A percentile compares a stretch with the other conserved stretches of the same genome.
Evolutionary conservation across 23 tunicate genomes (phyloP).

Genomic region (Phallusia fumigata): DNA sequence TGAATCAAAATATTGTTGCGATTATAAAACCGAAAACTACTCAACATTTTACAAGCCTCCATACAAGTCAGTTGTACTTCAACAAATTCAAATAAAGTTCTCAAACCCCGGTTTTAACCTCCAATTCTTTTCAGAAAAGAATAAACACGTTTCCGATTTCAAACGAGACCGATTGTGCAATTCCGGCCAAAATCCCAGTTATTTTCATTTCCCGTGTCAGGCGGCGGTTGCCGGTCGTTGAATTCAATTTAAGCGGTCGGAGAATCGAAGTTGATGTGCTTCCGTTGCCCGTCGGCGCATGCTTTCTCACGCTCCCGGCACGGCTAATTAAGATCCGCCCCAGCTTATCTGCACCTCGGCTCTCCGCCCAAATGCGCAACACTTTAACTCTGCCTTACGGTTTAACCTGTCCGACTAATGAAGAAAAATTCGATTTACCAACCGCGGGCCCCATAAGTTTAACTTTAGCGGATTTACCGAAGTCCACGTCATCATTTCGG

Average conservation of each 20-base stretch:
- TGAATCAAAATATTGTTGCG: too few relatives aligned
- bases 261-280: background rate
- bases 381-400: background rate
- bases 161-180: background rate
- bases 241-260: too few relatives aligned
- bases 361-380: conserved; percentile 3
- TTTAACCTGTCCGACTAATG: background rate
- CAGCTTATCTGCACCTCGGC: conserved; percentile 1
- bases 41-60: too few relatives aligned
- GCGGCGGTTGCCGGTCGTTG: too few relatives aligned
- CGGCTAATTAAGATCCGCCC: conserved; percentile 8
- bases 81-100: too few relatives aligned
- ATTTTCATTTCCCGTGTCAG: conserved; percentile 9
- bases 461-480: too few relatives aligned
- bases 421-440: background rate
- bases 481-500: background rate
- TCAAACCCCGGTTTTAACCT: too few relatives aligned
- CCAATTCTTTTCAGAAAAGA: too few relatives aligned
- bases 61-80: too few relatives aligned
- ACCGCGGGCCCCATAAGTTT: background rate
- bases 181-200: background rate
- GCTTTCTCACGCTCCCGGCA: conserved; percentile 13
- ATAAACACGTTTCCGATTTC: background rate
- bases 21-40: too few relatives aligned
- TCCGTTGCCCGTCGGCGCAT: background rate